A percentile compares a stretch with the other conserved stretches of the same genome.
phyloP scores from a whole-genome alignment of 2,113 vertebrate genomes.

The Sander vitreus region DNA sequence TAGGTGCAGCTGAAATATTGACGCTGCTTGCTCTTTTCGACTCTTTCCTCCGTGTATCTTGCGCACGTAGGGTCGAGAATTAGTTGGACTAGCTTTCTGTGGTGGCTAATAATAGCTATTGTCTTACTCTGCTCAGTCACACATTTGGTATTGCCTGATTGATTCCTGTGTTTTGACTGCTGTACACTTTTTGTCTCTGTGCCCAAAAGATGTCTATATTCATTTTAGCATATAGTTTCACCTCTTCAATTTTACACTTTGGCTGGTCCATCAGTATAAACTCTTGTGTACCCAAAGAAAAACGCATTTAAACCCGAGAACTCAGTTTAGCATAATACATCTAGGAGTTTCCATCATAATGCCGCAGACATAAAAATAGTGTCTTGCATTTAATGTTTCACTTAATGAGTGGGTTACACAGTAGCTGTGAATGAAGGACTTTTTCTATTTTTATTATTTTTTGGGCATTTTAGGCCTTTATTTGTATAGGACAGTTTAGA shows the following conservation, averaged over 20 bases:
- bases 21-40: slow-evolving; percentile 53
- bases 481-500: too few relatives aligned
- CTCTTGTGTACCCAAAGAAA: neutral
- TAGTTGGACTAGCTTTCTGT: slow-evolving; percentile 37
- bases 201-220: neutral
- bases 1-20: slow-evolving; percentile 78
- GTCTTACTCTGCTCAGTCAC: slow-evolving; percentile 2
- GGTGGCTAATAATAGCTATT: slow-evolving; percentile 22
- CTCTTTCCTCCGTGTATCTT: slow-evolving; percentile 36
- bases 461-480: too few relatives aligned
- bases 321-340: neutral
- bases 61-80: slow-evolving; percentile 40
- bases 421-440: neutral
- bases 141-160: slow-evolving; percentile 8
- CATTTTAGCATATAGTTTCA: neutral
- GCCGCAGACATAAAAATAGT: neutral
- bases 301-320: neutral
- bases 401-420: too few relatives aligned
- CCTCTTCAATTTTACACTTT: neutral
- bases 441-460: neutral
- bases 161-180: neutral
- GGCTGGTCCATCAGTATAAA: neutral
- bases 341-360: too few relatives aligned
- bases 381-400: neutral
- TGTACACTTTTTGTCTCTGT: neutral